A percentile compares a stretch with the other conserved stretches of the same genome.
Conservation (phyloP, 2,888 invertebrate species). For the Diaphora mendica region DNA sequence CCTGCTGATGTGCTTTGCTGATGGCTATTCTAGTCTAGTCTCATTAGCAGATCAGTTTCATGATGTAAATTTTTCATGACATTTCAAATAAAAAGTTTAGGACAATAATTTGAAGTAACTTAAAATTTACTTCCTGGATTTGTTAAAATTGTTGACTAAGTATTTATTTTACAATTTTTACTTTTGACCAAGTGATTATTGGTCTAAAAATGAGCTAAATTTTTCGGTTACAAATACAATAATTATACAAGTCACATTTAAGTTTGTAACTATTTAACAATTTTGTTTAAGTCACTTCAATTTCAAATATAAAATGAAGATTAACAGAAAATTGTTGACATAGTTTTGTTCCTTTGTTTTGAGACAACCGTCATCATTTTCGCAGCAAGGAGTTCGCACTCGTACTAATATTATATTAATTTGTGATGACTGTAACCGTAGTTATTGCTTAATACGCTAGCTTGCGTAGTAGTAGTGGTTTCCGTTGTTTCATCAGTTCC, state of each 20-base stretch:
- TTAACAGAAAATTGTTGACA: background rate
- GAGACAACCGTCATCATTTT: background rate
- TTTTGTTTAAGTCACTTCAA: background rate
- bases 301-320: too few relatives aligned
- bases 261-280: background rate
- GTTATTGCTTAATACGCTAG: background rate
- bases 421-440: slow-evolving; percentile 8
- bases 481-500: background rate
- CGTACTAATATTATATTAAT: slow-evolving; percentile 14
- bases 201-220: background rate
- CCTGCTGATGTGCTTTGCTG: background rate
- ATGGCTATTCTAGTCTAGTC: too few relatives aligned
- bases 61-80: background rate
- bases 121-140: too few relatives aligned
- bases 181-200: background rate
- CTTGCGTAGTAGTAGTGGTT: background rate
- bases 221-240: background rate
- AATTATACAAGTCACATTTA: background rate
- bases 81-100: too few relatives aligned
- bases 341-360: background rate
- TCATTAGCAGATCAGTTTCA: background rate
- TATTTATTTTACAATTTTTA: background rate
- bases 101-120: too few relatives aligned
- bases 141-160: too few relatives aligned
- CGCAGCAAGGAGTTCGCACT: background rate